A percentile compares a stretch with the other conserved stretches of the same genome.
phyloP scores from a whole-genome alignment of 2,797 vertebrate genomes.

The Neosilurus mollespiculum region DNA sequence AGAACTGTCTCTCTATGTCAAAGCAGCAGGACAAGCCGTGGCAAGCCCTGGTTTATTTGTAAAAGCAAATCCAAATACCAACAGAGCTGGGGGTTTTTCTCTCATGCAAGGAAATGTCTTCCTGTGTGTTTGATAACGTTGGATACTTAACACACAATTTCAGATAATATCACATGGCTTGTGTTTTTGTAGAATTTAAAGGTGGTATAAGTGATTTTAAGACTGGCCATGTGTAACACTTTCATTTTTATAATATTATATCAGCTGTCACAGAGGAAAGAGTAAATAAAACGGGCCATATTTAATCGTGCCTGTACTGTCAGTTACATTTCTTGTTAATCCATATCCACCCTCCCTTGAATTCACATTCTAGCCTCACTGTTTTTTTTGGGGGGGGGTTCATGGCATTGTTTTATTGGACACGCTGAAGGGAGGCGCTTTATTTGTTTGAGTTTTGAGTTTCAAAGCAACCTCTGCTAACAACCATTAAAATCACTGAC shows the following conservation, averaged over 20 bases:
- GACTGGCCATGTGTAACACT: neutral
- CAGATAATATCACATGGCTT: neutral
- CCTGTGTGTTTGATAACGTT: slow-evolving; percentile 13
- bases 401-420: neutral
- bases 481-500: neutral
- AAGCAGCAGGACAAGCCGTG: slow-evolving; percentile 52
- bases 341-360: neutral
- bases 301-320: neutral
- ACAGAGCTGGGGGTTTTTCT: slow-evolving; percentile 2
- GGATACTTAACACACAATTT: neutral
- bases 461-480: slow-evolving; percentile 19
- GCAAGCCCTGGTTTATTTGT: slow-evolving; percentile 56
- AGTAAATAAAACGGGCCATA: neutral
- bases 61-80: slow-evolving; percentile 42
- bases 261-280: neutral
- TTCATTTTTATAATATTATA: neutral
- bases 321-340: neutral
- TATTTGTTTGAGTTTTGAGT: slow-evolving; percentile 24
- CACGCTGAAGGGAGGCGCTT: neutral
- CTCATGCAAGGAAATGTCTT: slow-evolving; percentile 49
- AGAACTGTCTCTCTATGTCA: slow-evolving; percentile 1
- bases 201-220: neutral
- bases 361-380: neutral
- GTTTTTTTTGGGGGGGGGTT: neutral
- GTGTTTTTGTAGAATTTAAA: neutral